Percentiles rank a stretch among this genome's conserved stretches.
Evolutionary conservation across 2,113 vertebrate genomes (phyloP).

Genomic region (Thamnophis sirtalis): DNA sequence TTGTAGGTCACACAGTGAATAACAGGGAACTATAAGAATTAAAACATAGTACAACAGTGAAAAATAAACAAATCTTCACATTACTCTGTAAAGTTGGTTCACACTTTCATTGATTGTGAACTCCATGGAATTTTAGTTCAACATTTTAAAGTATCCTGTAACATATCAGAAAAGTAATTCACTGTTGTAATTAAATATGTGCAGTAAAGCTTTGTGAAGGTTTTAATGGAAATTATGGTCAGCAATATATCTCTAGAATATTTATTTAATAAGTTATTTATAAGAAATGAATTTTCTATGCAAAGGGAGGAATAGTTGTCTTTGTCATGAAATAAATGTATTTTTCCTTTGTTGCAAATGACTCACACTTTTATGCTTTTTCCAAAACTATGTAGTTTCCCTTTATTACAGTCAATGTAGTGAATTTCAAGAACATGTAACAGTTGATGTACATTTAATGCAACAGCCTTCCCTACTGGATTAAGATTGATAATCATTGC

Average conservation of each 20-base stretch:
- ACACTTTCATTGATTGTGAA: background rate
- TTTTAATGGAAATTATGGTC: constrained; percentile 11
- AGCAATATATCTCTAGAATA: background rate
- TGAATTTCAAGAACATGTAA: background rate
- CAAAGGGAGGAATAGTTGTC: background rate
- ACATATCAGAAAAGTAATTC: accelerated
- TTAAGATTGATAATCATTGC: background rate
- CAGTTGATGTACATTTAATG: background rate
- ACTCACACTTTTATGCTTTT: background rate
- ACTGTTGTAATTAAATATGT: background rate
- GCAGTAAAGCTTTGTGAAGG: background rate
- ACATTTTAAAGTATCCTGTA: background rate
- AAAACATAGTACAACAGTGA: background rate
- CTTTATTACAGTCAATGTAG: background rate
- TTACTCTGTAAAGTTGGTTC: background rate
- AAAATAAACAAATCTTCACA: background rate
- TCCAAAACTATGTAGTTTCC: background rate
- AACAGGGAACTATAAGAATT: background rate
- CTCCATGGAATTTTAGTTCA: accelerated
- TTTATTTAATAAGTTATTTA: constrained; percentile 11
- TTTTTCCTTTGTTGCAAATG: background rate
- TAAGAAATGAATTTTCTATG: background rate
- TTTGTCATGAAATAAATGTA: background rate
- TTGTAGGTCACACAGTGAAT: background rate
- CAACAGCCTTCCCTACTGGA: background rate